phyloP scores from a whole-genome alignment of 2,797 vertebrate species.

The Lagodon rhomboides region DNA sequence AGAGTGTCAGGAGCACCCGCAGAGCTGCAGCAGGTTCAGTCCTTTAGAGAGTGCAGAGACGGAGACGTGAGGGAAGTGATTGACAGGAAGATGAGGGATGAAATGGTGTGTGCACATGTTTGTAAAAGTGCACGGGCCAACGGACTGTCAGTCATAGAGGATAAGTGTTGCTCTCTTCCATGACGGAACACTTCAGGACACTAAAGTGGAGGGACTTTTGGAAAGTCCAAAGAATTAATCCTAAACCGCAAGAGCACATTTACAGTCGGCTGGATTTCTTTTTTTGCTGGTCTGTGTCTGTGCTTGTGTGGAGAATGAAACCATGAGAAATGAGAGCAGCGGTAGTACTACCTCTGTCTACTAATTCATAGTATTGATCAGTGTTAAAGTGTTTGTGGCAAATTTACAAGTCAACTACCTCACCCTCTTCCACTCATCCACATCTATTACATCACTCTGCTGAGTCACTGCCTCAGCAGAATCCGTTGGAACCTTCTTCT shows the following conservation, averaged over 20 bases:
- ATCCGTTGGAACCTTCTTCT: neutral
- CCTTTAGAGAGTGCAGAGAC: constrained; percentile 33
- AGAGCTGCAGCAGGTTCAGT: constrained; percentile 5
- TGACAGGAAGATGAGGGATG: neutral
- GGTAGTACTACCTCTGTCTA: neutral
- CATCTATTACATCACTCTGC: neutral
- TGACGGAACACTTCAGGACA: too few species aligned
- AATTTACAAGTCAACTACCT: neutral
- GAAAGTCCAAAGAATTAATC: neutral
- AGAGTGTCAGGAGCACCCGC: neutral
- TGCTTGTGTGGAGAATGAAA: neutral
- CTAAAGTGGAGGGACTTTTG: neutral
- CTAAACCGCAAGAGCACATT: neutral
- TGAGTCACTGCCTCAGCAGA: neutral
- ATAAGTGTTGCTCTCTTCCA: too few species aligned
- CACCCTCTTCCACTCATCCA: neutral
- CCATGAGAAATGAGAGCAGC: neutral
- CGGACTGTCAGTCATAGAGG: neutral
- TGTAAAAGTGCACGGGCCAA: neutral
- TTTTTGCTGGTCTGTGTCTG: neutral
- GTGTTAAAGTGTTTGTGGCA: neutral
- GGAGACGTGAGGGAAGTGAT: neutral
- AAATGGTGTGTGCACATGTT: neutral
- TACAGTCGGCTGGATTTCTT: neutral
- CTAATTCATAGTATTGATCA: neutral